Evolutionary conservation across 2,797 vertebrate genomes (phyloP).

Genomic region (Tympanoctomys barrerae): DNA sequence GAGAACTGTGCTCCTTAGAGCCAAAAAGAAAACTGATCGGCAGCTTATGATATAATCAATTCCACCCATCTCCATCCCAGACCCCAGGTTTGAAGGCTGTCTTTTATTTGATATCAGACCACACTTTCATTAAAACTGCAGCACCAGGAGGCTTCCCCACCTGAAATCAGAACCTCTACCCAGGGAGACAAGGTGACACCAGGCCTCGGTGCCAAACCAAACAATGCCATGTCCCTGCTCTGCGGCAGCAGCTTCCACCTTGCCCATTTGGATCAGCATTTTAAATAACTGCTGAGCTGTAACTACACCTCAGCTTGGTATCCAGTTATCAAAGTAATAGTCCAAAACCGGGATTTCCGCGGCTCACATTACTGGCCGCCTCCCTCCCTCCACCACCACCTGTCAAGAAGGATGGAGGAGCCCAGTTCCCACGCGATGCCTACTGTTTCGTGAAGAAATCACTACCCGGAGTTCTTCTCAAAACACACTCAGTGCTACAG

Average conservation of each 20-base stretch:
- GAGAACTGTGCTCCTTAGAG: slow-evolving; percentile 44
- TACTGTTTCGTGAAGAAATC: neutral
- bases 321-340: slow-evolving; percentile 7
- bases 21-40: slow-evolving; percentile 75
- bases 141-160: slow-evolving; percentile 65
- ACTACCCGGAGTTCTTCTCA: neutral
- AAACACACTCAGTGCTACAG: neutral
- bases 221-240: slow-evolving; percentile 1
- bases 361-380: neutral
- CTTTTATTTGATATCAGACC: slow-evolving; percentile 64
- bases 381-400: neutral
- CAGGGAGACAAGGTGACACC: slow-evolving; percentile 56
- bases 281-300: neutral
- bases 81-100: slow-evolving; percentile 57
- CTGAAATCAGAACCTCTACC: slow-evolving; percentile 58
- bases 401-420: neutral
- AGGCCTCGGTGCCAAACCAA: slow-evolving; percentile 44
- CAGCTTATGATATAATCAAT: slow-evolving; percentile 30
- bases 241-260: neutral
- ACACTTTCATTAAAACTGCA: slow-evolving; percentile 54
- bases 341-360: neutral
- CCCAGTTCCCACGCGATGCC: neutral
- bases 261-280: neutral
- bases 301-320: neutral
- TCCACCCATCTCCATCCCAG: slow-evolving; percentile 56